These are phyloP conservation scores for Heliconius nattereri DNA, from an alignment of 1,140 invertebrate species.

Conservation along the genomic window DNA sequence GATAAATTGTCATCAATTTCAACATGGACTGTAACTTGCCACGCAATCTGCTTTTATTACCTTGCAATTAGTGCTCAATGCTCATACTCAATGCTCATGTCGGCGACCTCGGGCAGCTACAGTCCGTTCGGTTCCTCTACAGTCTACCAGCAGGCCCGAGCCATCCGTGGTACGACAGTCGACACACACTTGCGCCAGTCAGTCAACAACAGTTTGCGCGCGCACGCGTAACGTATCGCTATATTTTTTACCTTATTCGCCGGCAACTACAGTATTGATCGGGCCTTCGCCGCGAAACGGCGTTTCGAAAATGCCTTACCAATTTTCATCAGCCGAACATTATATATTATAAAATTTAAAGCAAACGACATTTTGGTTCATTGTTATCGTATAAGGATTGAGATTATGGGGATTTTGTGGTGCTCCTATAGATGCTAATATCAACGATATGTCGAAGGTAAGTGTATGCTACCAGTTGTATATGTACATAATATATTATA, in stretches of 20 bases:
- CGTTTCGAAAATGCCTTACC: constrained; percentile 68
- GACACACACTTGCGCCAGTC: constrained; percentile 63
- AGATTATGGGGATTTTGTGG: constrained; percentile 48
- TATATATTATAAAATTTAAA: constrained; percentile 44
- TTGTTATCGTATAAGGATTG: constrained; percentile 50
- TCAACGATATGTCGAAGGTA: constrained; percentile 74
- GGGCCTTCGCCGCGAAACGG: constrained; percentile 70
- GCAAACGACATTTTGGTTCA: constrained; percentile 27
- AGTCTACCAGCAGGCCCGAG: constrained; percentile 19
- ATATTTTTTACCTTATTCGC: constrained; percentile 73
- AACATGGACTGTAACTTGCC: constrained; percentile 31
- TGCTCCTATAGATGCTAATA: constrained; percentile 37
- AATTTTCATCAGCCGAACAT: constrained; percentile 57
- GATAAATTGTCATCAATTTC: constrained; percentile 26
- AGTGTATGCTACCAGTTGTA: constrained; percentile 37
- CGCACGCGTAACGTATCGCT: constrained; percentile 64
- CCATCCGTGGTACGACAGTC: constrained; percentile 40
- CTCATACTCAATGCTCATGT: constrained; percentile 37
- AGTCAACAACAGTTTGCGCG: constrained; percentile 75
- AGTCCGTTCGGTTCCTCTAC: constrained; percentile 38
- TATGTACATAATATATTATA: constrained; percentile 6
- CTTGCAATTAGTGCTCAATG: constrained; percentile 45
- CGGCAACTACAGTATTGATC: constrained; percentile 75
- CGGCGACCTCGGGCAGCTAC: constrained; percentile 44
- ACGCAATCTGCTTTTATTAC: constrained; percentile 37